A percentile compares a stretch with the other conserved stretches of the same genome.
Conservation (phyloP, 2,797 vertebrate species). For the Ctenochaetus hawaiiensis region DNA sequence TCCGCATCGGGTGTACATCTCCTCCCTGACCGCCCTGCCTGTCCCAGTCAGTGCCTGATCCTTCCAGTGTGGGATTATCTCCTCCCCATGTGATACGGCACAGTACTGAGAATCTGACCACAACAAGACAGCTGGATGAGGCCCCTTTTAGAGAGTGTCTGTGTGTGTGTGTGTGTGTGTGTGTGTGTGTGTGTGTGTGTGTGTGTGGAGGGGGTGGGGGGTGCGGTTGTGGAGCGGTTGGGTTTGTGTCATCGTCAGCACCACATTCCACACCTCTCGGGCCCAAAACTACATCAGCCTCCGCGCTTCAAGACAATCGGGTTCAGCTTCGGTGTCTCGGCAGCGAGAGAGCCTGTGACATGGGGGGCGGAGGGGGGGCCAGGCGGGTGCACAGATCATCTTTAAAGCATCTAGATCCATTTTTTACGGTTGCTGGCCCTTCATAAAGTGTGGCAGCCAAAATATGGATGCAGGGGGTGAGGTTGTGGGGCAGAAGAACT, state of each 20-base stretch:
- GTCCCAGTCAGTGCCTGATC: conserved; percentile 68
- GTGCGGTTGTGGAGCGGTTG: not conserved
- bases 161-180: no score
- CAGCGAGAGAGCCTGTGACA: conserved; percentile 10
- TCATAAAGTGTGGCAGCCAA: conserved; percentile 52
- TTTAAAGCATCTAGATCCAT: conserved; percentile 60
- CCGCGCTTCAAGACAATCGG: conserved; percentile 46
- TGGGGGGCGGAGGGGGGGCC: not conserved
- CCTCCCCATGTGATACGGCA: conserved; percentile 75
- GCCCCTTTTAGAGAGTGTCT: conserved; percentile 48
- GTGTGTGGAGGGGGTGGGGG: not conserved
- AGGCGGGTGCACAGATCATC: conserved; percentile 51
- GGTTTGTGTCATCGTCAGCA: conserved; percentile 62
- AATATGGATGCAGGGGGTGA: conserved; percentile 53
- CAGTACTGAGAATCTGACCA: conserved; percentile 80
- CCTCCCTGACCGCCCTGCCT: conserved; percentile 54
- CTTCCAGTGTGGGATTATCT: conserved; percentile 70
- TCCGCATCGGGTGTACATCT: conserved; percentile 60
- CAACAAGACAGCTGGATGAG: conserved; percentile 82
- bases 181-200: no score
- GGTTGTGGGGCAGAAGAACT: conserved; percentile 20
- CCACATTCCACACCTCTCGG: conserved; percentile 71
- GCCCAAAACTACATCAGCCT: conserved; percentile 55
- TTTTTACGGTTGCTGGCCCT: conserved; percentile 50
- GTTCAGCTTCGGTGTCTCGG: conserved; percentile 24